These are phyloP conservation scores for Neodiprion pinetum DNA, from an alignment of 1,140 invertebrate genomes.

Conservation along the genomic window DNA sequence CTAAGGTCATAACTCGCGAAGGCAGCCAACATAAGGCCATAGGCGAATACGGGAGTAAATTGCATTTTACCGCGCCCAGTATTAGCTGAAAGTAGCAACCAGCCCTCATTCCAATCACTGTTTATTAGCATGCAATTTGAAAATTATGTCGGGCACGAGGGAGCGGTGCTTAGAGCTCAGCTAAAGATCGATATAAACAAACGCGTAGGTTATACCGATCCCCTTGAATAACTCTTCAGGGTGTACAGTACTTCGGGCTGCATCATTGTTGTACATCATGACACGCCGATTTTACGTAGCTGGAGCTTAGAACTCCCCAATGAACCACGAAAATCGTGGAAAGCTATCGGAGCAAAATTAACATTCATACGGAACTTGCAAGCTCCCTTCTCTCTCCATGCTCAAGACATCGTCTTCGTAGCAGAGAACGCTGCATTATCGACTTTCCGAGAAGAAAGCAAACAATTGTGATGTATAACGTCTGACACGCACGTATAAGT, in stretches of 20 bases:
- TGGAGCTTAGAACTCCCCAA: too few species aligned
- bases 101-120: slow-evolving; percentile 42
- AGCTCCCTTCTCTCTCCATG: too few species aligned
- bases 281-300: too few species aligned
- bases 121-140: slow-evolving; percentile 55
- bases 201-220: not conserved
- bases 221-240: too few species aligned
- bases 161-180: slow-evolving; percentile 33
- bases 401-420: too few species aligned
- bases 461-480: not conserved
- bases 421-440: not conserved
- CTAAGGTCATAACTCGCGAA: not conserved
- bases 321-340: too few species aligned
- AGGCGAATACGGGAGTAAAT: slow-evolving; percentile 37
- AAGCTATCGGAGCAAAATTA: too few species aligned
- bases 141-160: slow-evolving; percentile 51
- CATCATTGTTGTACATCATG: too few species aligned
- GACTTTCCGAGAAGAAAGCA: not conserved
- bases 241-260: too few species aligned
- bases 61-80: slow-evolving; percentile 43
- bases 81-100: slow-evolving; percentile 28
- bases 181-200: not conserved
- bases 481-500: not conserved
- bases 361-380: too few species aligned
- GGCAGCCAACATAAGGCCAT: slow-evolving; percentile 21